Evolutionary conservation across 2,797 vertebrate genomes (phyloP), one percentile per base, ranked within the genome.

Genomic region (Lepus oiostolus): DNA sequence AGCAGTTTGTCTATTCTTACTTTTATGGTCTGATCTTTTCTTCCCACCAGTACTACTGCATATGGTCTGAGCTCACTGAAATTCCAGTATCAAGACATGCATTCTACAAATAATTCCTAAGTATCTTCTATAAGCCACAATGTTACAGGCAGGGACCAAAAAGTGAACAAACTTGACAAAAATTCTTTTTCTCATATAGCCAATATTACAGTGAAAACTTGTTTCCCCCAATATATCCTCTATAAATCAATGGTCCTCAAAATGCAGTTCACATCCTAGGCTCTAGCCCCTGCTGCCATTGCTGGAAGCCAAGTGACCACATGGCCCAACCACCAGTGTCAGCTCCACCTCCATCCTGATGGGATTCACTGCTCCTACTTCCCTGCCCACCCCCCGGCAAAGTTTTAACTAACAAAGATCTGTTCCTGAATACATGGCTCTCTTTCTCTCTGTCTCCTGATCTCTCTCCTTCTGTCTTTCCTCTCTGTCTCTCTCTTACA

Each of bases 221-320:
- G n/a, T 7, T 76, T 60, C 19, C 89, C 76, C 70, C 26, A 32
- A 38, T 60, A 4, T 30, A 65, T 65, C 26, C 67, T 90, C 28
- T 81, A 63, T 85, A 80, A 38, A 85, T 50, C 60, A 60, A 26
- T 70, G 67, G 60, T 91, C 67, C 67, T 70, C 77, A 93, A 91
- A 90, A 93, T 63, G 16, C 0, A 4, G 30, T 90, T 26, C 17
- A 47, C 42, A 47, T 47, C 42, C 42, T 47, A 47, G 42, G 42
- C 42, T 47, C 42, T 47, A 47, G 7, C 42, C 8, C 42, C 42
- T 47, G 42, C 42, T 47, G 42, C 42, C 42, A 47, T 8, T 47
- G 42, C 42, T 47, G 42, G 42, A 47, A 47, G 42, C 42, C 42
- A 47, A 47, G 42, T 47, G 42, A 47, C 42, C 42, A 47, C 42